Evolutionary conservation across 2,113 vertebrate genomes (phyloP).

Genomic region (Pseudonaja textilis): DNA sequence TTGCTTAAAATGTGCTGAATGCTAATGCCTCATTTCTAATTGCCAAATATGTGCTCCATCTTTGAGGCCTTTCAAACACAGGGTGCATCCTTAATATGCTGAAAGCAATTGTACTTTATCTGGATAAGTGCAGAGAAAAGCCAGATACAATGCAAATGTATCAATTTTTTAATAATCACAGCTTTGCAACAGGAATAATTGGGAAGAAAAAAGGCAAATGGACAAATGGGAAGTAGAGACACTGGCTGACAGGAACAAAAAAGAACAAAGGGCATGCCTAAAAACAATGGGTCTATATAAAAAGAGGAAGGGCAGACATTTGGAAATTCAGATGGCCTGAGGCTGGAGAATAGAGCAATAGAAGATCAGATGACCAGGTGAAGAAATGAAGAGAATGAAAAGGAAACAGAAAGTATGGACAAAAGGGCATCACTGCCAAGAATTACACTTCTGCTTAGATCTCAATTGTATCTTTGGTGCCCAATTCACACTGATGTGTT

Average conservation of each 20-base stretch:
- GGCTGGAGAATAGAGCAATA: constrained; percentile 43
- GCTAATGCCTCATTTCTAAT: constrained; percentile 9
- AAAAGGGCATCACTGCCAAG: constrained; percentile 14
- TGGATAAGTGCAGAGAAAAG: constrained; percentile 2
- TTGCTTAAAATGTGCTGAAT: constrained; percentile 21
- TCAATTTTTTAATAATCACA: constrained; percentile 16
- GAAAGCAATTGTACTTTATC: background rate
- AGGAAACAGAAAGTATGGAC: constrained; percentile 33
- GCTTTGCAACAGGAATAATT: constrained; percentile 4
- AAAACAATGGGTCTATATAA: background rate
- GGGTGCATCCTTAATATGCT: background rate
- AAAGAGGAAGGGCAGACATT: background rate
- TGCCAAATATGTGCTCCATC: background rate
- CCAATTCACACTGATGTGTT: constrained; percentile 43
- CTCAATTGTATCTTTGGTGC: background rate
- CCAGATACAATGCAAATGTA: constrained; percentile 47
- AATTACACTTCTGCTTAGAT: background rate
- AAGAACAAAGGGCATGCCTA: background rate
- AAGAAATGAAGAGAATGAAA: constrained; percentile 30
- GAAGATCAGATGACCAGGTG: constrained; percentile 54
- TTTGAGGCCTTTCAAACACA: background rate
- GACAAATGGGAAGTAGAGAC: background rate
- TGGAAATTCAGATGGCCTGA: background rate
- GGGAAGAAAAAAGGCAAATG: constrained; percentile 6
- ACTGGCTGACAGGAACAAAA: background rate